A percentile compares a stretch with the other conserved stretches of the same genome.
Conservation (phyloP, 2,113 vertebrate genomes). For the Hassar affinis region DNA sequence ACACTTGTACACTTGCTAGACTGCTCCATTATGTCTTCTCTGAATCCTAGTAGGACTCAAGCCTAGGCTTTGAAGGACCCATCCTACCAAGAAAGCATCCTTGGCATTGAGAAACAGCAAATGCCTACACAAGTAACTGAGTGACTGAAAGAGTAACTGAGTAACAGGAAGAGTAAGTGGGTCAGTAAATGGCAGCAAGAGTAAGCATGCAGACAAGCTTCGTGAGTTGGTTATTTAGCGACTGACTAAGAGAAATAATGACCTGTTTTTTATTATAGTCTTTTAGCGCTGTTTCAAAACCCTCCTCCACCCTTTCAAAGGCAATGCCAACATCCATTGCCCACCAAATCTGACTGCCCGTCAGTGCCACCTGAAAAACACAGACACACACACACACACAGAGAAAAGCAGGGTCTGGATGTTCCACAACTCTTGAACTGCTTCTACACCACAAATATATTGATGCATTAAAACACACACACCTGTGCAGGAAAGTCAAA, state of each 20-base stretch:
- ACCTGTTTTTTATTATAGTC: constrained; percentile 68
- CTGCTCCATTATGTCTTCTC: no score
- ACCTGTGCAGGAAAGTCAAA: constrained; percentile 75
- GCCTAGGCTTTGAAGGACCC: no score
- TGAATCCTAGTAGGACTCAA: no score
- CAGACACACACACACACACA: constrained; percentile 18
- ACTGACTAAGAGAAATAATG: not conserved
- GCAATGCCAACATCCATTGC: constrained; percentile 72
- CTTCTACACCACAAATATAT: not conserved
- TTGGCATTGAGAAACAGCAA: no score
- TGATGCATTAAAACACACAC: constrained; percentile 21
- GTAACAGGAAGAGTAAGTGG: not conserved
- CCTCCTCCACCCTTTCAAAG: constrained; percentile 74
- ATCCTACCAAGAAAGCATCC: no score
- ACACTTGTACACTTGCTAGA: no score
- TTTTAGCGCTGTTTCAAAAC: constrained; percentile 72
- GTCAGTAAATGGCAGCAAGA: not conserved
- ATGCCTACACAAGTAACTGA: not conserved
- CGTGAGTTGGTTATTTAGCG: not conserved
- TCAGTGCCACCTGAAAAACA: constrained; percentile 65
- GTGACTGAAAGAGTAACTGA: not conserved
- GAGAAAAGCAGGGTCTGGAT: not conserved
- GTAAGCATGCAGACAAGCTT: not conserved
- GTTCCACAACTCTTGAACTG: not conserved
- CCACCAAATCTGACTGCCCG: constrained; percentile 75